Evolutionary conservation across 2,888 invertebrate genomes (phyloP).

Genomic region (Eupithecia tripunctaria): DNA sequence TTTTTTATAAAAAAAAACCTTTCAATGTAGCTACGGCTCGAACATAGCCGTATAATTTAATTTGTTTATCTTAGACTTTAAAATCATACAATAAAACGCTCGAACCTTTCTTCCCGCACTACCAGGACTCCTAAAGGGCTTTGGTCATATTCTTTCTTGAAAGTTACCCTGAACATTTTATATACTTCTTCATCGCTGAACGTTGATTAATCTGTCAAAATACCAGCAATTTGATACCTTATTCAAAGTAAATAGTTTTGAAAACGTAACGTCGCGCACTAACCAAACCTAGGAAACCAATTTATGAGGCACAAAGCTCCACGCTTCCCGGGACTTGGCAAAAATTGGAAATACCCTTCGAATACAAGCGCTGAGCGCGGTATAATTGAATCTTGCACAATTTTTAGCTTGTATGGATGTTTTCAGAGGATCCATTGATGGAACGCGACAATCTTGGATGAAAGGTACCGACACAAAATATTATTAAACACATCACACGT

Average conservation of each 20-base stretch:
- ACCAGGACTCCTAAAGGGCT: background rate
- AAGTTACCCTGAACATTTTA: background rate
- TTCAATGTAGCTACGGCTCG: background rate
- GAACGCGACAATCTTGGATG: background rate
- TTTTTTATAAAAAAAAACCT: background rate
- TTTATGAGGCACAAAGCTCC: conserved; percentile 60
- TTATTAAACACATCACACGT: background rate
- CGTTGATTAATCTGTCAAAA: background rate
- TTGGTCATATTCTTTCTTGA: background rate
- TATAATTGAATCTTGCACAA: conserved; percentile 31
- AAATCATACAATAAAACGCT: background rate
- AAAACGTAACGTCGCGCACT: conserved; percentile 4
- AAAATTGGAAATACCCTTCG: conserved; percentile 58
- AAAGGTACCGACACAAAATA: background rate
- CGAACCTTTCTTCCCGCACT: background rate
- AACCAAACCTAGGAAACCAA: conserved; percentile 58
- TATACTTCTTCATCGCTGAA: background rate
- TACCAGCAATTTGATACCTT: background rate
- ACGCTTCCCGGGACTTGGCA: conserved; percentile 53
- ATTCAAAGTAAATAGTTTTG: background rate
- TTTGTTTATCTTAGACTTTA: background rate
- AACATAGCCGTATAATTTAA: background rate
- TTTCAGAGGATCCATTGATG: conserved; percentile 11
- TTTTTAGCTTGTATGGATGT: conserved; percentile 17
- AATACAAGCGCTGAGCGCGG: conserved; percentile 25